Evolutionary conservation across 2,113 vertebrate genomes (phyloP).

Genomic region (Cryptomyrus ogoouensis): DNA sequence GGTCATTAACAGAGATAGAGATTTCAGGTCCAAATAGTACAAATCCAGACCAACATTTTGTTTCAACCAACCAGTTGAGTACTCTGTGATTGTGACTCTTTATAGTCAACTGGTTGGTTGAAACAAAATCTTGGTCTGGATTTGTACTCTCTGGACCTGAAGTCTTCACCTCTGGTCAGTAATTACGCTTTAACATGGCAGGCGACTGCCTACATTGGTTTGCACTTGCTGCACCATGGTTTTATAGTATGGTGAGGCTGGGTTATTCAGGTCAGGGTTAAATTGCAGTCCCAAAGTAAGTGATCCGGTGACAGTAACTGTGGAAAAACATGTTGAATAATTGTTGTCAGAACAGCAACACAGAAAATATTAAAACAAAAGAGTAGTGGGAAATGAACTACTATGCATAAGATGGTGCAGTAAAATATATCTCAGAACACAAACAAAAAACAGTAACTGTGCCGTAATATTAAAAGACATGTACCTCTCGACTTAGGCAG

Average conservation of each 20-base stretch:
- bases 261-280: accelerated
- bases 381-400: not conserved
- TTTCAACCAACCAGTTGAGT: no score
- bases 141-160: no score
- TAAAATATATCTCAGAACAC: not conserved
- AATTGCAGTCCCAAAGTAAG: accelerated
- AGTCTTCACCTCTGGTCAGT: accelerated
- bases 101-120: no score
- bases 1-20: not conserved
- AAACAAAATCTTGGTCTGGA: no score
- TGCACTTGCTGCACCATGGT: accelerated
- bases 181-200: not conserved
- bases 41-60: no score
- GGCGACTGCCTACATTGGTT: not conserved
- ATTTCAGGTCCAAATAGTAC: no score
- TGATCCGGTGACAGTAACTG: constrained; percentile 31
- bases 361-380: not conserved
- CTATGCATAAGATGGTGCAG: not conserved
- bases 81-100: no score
- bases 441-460: not conserved
- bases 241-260: accelerated
- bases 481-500: constrained; percentile 33
- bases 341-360: not conserved
- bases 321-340: not conserved
- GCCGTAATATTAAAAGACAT: not conserved